Base-by-base conservation (phyloP, 2,113 vertebrate species). In the Dipodomys stephensi region DNA sequence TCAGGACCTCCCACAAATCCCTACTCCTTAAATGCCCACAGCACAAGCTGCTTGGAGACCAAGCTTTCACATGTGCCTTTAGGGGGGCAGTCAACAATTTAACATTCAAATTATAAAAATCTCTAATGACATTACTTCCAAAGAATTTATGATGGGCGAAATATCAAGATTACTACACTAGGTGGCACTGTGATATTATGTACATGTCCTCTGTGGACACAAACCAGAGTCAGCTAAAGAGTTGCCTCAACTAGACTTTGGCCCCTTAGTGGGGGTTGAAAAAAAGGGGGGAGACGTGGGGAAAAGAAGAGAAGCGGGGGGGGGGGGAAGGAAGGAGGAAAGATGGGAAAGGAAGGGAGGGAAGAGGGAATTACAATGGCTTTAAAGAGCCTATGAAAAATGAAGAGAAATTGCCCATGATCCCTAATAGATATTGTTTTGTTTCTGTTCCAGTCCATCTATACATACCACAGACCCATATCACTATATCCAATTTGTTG, bases 241-340 rank as follows among this genome's bases (percentile, higher is more conserved):
- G 53, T 57, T 57, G 53, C 53, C 53, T 57, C 12, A 16, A 57
- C 15, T 16, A 57, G 53, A 16, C 53, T 57, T 13, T 18, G 53
- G 53, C 12, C 4, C 53, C 12, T 57, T 57, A 19, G 53, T 3
- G 22, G 19, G 76, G 60, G 19, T 25, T 83, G 27, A 84, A 83
- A 95, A 60, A 18, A 83, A 3, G 22, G 83, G 23, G 10, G 27
- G 12, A 20, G 8, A 23, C 8, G 6, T 4, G 16, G 3, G 10
- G 6, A 32, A 12, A 20, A 0, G 6, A 10, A 44, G 6, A 28
- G 5, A 20, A 11, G 6, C 3, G 39, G 9, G 12, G 6, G 4
- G 39, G 9, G 12, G 9, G 30, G 12, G 3, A 20, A 62, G 15
- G 13, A 9, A 8, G 3, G 32, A 16, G 19, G 7, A 8, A 32